phyloP scores from a whole-genome alignment of 2,113 vertebrate species.

The Puntigrus tetrazona region DNA sequence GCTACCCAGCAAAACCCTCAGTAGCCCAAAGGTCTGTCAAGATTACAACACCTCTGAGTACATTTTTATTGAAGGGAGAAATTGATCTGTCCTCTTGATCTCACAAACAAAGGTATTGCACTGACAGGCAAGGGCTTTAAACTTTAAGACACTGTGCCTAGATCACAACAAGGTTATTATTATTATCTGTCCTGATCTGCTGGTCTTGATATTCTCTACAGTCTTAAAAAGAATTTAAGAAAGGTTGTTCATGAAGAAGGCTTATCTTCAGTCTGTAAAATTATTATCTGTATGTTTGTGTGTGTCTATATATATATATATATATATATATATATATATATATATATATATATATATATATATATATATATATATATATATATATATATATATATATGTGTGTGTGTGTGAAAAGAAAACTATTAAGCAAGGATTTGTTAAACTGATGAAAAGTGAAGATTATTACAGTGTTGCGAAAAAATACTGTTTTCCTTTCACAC shows the following conservation, averaged over 20 bases:
- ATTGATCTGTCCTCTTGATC: conserved; percentile 56
- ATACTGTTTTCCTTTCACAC: too few relatives aligned
- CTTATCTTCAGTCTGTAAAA: too few relatives aligned
- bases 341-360: too few relatives aligned
- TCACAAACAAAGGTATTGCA: conserved; percentile 46
- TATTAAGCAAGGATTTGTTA: background rate
- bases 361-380: too few relatives aligned
- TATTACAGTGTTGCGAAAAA: background rate
- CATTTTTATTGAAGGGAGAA: conserved; percentile 56
- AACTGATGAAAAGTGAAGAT: background rate
- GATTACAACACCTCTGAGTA: conserved; percentile 54
- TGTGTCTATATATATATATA: too few relatives aligned
- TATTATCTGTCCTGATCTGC: background rate
- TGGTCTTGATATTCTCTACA: background rate
- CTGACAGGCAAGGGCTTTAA: conserved; percentile 14
- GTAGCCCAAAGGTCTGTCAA: conserved; percentile 50
- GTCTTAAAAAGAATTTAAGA: background rate
- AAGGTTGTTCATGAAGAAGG: background rate
- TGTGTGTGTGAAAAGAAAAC: too few relatives aligned
- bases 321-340: too few relatives aligned
- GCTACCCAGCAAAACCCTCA: conserved; percentile 5
- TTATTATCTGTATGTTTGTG: too few relatives aligned
- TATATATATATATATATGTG: too few relatives aligned
- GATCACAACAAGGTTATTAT: background rate
- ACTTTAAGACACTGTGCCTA: conserved; percentile 10